These are phyloP conservation scores for Oncorhynchus masou DNA, from an alignment of 2,113 vertebrate species.

Conservation along the genomic window DNA sequence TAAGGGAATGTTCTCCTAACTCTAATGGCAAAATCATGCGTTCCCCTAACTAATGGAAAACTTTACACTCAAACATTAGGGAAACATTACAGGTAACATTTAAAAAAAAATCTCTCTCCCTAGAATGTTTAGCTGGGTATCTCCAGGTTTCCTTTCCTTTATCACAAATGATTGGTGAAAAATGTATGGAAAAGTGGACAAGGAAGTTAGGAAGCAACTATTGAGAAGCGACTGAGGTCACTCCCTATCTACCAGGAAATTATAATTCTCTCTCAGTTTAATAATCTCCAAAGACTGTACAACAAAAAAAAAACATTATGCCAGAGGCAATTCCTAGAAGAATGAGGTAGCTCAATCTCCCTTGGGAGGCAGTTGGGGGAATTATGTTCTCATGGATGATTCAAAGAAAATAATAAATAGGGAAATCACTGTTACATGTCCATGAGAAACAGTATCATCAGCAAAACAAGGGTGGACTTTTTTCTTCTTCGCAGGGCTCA, in stretches of 20 bases:
- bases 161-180: too few relatives aligned
- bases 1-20: too few relatives aligned
- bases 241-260: neutral
- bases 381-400: neutral
- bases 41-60: too few relatives aligned
- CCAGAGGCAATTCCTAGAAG: neutral
- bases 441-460: neutral
- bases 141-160: too few relatives aligned
- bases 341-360: neutral
- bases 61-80: too few relatives aligned
- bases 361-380: neutral
- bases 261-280: neutral
- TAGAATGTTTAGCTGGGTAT: too few relatives aligned
- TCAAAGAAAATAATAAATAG: conserved; percentile 3
- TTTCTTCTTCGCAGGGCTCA: neutral
- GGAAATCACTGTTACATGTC: neutral
- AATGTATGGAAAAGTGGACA: neutral
- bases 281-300: neutral
- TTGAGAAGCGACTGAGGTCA: neutral
- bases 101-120: too few relatives aligned
- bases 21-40: too few relatives aligned
- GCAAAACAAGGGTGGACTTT: neutral
- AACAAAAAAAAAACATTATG: neutral
- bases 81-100: too few relatives aligned
- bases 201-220: neutral